Evolutionary conservation across 92 coral and sea anemone genomes (phyloP).

Genomic region (Actinostola sp.): DNA sequence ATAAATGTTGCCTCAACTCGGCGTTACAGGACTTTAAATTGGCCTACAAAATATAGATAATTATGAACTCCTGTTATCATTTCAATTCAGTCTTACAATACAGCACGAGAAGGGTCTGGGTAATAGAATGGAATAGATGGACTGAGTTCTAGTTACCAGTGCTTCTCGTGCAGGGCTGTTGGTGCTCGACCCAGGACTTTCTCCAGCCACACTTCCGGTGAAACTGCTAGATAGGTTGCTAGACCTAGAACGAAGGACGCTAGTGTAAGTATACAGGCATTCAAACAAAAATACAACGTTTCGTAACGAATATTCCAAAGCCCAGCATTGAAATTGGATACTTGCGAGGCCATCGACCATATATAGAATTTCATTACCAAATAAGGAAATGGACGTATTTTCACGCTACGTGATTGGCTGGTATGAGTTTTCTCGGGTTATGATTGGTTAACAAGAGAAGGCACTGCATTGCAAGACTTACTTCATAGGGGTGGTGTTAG

Average conservation of each 20-base stretch:
- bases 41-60: slow-evolving; percentile 62
- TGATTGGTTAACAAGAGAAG: too few species aligned
- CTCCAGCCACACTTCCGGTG: slow-evolving; percentile 65
- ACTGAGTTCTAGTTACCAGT: slow-evolving; percentile 71
- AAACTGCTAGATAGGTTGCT: slow-evolving; percentile 59
- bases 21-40: slow-evolving; percentile 85
- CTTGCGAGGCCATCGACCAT: too few species aligned
- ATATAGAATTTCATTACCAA: too few species aligned
- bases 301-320: background rate
- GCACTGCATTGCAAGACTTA: slow-evolving; percentile 20
- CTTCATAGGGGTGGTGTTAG: slow-evolving; percentile 84
- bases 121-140: too few species aligned
- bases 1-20: slow-evolving; percentile 83
- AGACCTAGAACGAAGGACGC: slow-evolving; percentile 16
- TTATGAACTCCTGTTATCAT: too few species aligned
- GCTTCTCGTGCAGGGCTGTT: slow-evolving; percentile 95
- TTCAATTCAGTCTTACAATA: too few species aligned
- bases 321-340: too few species aligned
- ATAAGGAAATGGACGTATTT: too few species aligned
- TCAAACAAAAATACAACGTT: background rate
- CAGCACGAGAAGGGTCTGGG: too few species aligned
- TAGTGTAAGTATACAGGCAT: background rate
- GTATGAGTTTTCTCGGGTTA: too few species aligned
- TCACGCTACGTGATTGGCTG: too few species aligned
- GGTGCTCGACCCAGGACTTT: slow-evolving; percentile 63